A percentile compares a stretch with the other conserved stretches of the same genome.
These are phyloP conservation scores for Potamilus streckersoni DNA, from an alignment of 1,140 invertebrate species.

Conservation along the genomic window DNA sequence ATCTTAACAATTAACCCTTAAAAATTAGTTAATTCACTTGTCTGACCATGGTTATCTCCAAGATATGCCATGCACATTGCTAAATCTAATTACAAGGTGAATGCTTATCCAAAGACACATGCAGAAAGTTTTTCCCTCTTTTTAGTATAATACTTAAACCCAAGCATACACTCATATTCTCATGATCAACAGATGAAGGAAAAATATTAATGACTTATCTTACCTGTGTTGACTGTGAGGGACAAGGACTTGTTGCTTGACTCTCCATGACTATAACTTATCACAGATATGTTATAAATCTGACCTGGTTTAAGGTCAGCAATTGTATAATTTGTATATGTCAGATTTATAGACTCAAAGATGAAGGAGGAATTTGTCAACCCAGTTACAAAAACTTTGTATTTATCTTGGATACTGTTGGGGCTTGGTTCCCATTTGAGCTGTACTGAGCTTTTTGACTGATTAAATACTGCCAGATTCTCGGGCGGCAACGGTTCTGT, in stretches of 20 bases:
- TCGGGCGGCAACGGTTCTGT: constrained; percentile 23
- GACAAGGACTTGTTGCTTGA: constrained; percentile 10
- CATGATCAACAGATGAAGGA: neutral
- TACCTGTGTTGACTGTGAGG: constrained; percentile 24
- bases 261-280: constrained; percentile 16
- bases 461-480: constrained; percentile 6
- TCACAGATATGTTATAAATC: constrained; percentile 11
- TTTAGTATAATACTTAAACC: too few species aligned
- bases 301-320: constrained; percentile 5
- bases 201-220: neutral
- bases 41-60: too few species aligned
- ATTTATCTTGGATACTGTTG: constrained; percentile 21
- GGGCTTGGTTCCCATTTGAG: constrained; percentile 23
- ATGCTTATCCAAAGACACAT: too few species aligned
- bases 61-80: too few species aligned
- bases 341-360: constrained; percentile 5
- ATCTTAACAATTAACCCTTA: too few species aligned
- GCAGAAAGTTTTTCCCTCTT: too few species aligned
- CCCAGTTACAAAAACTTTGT: constrained; percentile 13
- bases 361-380: neutral
- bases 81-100: too few species aligned
- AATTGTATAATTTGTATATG: neutral
- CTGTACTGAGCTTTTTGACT: constrained; percentile 2
- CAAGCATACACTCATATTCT: too few species aligned
- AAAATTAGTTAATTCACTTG: too few species aligned